These are phyloP conservation scores for Myocastor coypus DNA, from an alignment of 2,113 vertebrate species.

Conservation along the genomic window DNA sequence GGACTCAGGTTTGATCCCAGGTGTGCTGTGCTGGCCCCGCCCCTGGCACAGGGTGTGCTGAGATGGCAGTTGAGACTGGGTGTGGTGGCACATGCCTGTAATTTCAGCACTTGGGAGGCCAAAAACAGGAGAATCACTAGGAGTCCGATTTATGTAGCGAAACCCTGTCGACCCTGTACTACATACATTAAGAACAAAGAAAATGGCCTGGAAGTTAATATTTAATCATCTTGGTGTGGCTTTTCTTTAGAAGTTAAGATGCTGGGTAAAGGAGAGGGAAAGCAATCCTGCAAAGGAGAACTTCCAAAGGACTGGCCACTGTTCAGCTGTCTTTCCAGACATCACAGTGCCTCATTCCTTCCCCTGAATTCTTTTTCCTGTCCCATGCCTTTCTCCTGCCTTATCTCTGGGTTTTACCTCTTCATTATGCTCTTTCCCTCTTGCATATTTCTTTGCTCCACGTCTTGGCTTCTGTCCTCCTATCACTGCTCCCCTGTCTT, in stretches of 20 bases:
- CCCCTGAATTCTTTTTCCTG: not conserved
- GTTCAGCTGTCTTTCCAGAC: not conserved
- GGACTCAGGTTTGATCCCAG: too few species aligned
- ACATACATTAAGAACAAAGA: too few species aligned
- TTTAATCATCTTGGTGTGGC: not conserved
- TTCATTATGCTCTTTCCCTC: not conserved
- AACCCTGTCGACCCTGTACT: too few species aligned
- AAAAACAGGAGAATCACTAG: too few species aligned
- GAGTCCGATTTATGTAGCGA: too few species aligned
- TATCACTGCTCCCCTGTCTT: not conserved
- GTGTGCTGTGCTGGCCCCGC: too few species aligned
- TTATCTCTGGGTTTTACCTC: not conserved
- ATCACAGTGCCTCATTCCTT: not conserved
- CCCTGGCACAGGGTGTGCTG: too few species aligned
- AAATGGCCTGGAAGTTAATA: not conserved
- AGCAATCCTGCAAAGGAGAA: not conserved
- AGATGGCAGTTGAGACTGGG: too few species aligned
- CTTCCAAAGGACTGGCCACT: not conserved
- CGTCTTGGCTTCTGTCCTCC: not conserved
- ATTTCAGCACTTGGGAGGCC: too few species aligned
- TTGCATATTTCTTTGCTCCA: not conserved
- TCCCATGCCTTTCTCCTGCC: fast-evolving
- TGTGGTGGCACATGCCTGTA: too few species aligned
- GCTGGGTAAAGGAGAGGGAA: not conserved
- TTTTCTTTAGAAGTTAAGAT: constrained; percentile 1